Conservation (phyloP, 2,888 invertebrate genomes). For the Yponomeuta cagnagella region DNA sequence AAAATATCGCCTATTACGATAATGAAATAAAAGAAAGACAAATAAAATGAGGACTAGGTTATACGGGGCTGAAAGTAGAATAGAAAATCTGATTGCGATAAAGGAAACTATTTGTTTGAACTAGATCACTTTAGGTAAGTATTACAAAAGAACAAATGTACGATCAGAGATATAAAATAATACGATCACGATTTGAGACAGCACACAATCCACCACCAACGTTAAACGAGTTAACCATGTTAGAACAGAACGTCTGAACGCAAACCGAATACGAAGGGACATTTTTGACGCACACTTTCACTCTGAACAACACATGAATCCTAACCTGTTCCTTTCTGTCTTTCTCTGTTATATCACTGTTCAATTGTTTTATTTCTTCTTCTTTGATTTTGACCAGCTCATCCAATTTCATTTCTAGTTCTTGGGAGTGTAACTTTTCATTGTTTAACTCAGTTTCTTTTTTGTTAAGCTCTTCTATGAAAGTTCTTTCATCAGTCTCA, state of each 20-base stretch:
- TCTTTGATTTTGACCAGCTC: slow-evolving; percentile 34
- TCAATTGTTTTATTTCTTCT: slow-evolving; percentile 46
- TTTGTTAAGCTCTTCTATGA: slow-evolving; percentile 29
- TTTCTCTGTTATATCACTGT: slow-evolving; percentile 35
- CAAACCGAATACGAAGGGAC: not conserved
- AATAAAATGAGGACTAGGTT: too few species aligned
- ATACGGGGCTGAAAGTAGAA: too few species aligned
- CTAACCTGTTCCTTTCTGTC: slow-evolving; percentile 57
- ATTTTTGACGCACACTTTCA: slow-evolving; percentile 15
- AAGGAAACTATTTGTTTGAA: too few species aligned
- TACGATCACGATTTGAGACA: too few species aligned
- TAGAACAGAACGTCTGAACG: not conserved
- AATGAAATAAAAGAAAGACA: too few species aligned
- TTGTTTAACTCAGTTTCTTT: slow-evolving; percentile 37
- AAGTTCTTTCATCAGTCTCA: slow-evolving; percentile 28
- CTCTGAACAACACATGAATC: slow-evolving; percentile 20
- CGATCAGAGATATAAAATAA: too few species aligned
- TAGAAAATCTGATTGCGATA: too few species aligned
- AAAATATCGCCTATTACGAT: too few species aligned
- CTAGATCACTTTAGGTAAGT: too few species aligned
- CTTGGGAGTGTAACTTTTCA: slow-evolving; percentile 31
- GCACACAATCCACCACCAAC: not conserved
- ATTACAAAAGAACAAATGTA: too few species aligned
- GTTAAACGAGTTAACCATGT: not conserved
- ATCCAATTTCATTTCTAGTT: slow-evolving; percentile 37